Base-by-base conservation (phyloP, 2,888 invertebrate genomes). In the Nomada flava region DNA sequence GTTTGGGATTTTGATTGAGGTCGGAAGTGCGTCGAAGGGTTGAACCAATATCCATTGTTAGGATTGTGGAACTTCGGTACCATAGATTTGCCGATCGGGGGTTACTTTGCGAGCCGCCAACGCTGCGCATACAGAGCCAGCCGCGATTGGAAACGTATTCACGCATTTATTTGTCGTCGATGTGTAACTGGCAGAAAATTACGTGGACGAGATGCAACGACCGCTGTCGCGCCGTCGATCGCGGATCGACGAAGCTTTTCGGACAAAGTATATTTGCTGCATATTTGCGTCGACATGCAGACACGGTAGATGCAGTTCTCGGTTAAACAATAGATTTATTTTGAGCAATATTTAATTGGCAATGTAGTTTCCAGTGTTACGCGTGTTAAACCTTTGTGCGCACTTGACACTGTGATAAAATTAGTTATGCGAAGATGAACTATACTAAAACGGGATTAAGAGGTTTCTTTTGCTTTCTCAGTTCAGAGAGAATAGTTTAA, bases 31-130 rank as follows among this genome's bases (percentile, higher is more conserved):
- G 84, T 83, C 76, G 73, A 88, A 76, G 65, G 79, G 88, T 79
- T 82, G 80, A 82, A 85, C 82, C 86, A 86, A 85, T 85, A 85
- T 85, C 83, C 71, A 83, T 83, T 87, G 87, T 84, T 80, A 53
- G 69, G 77, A 60, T 60, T 62, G 50, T 75, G 59, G 76, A 84
- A 80, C 60, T 82, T 76, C 44, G 55, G 55, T 71, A 44, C 29
- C 68, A 69, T 68, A 73, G 70, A 52, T 69, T 74, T 64, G 67
- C 53, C 70, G 71, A 85, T 85, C 75, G 55, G 76, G 57, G 29
- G 76, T 84, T 86, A 85, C 79, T 74, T 81, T 79, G 68, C 57
- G 23, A 23, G 26, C n/a, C 44, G 18, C 15, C 53, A 44, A 55
- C 47, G 47, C 13, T 15, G 23, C 57, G 69, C 64, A 59, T 23